Conservation (phyloP, 1,140 invertebrate genomes). For the Trichonephila clavata region DNA sequence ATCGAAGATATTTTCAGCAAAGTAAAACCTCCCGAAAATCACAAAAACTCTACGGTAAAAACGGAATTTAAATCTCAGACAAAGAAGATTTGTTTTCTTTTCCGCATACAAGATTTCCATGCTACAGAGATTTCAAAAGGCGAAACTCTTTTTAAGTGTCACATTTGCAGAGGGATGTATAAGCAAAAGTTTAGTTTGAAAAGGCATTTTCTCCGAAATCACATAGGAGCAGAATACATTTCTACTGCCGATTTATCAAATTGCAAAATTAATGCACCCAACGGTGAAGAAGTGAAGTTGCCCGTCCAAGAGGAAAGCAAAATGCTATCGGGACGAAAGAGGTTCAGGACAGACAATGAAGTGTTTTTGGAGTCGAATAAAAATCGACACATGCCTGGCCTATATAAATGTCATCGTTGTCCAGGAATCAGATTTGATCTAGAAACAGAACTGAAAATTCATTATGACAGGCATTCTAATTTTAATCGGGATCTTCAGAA, state of each 20-base stretch:
- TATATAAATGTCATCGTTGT: slow-evolving; percentile 82
- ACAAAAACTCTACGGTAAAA: not conserved
- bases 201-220: slow-evolving; percentile 83
- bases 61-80: not conserved
- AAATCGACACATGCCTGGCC: slow-evolving; percentile 76
- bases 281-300: not conserved
- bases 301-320: not conserved
- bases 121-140: slow-evolving; percentile 76
- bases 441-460: slow-evolving; percentile 80
- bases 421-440: slow-evolving; percentile 79
- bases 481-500: slow-evolving; percentile 75
- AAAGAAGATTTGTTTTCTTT: not conserved
- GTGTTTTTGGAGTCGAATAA: not conserved
- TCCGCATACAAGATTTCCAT: not conserved
- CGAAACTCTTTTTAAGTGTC: slow-evolving; percentile 82
- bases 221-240: slow-evolving; percentile 83
- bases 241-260: slow-evolving; percentile 81
- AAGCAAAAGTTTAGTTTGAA: slow-evolving; percentile 83
- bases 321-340: not conserved
- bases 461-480: slow-evolving; percentile 79
- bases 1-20: not conserved
- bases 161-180: slow-evolving; percentile 83
- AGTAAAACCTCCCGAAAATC: not conserved
- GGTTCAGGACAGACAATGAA: not conserved
- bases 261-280: slow-evolving; percentile 79